Conservation (phyloP, 2,113 vertebrate genomes). For the Strix uralensis region DNA sequence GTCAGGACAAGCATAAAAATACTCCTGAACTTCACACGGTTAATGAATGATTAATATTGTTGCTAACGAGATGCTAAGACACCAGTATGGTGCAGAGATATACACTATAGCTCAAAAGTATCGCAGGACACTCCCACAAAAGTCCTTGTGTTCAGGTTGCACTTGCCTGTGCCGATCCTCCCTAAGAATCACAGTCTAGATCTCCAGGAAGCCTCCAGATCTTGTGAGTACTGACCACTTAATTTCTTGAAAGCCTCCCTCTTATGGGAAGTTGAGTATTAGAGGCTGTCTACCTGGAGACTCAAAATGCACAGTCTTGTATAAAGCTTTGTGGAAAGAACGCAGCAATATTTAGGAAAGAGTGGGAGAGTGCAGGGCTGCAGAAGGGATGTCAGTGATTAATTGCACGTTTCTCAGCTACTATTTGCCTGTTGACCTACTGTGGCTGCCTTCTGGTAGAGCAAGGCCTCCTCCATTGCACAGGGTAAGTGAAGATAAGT, state of each 20-base stretch:
- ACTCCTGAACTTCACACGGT: background rate
- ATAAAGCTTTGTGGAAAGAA: background rate
- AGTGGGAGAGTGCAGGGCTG: rapidly evolving
- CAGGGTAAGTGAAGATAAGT: background rate
- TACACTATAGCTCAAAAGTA: background rate
- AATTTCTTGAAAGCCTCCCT: background rate
- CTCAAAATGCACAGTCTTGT: background rate
- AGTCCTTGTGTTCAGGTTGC: background rate
- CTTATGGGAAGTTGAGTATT: rapidly evolving
- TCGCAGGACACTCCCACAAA: background rate
- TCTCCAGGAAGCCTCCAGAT: background rate
- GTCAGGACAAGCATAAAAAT: background rate
- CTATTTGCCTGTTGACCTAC: background rate
- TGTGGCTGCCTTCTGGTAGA: background rate
- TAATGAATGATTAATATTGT: background rate
- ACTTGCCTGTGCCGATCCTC: background rate
- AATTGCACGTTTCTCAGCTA: background rate
- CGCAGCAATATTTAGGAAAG: background rate
- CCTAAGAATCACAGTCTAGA: background rate
- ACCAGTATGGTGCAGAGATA: background rate
- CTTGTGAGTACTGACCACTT: background rate
- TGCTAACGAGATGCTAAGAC: background rate
- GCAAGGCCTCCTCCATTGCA: background rate
- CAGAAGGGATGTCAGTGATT: background rate
- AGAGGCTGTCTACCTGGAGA: background rate